Base-by-base conservation (phyloP, 2,797 vertebrate genomes). In the Chaetophractus vellerosus region DNA sequence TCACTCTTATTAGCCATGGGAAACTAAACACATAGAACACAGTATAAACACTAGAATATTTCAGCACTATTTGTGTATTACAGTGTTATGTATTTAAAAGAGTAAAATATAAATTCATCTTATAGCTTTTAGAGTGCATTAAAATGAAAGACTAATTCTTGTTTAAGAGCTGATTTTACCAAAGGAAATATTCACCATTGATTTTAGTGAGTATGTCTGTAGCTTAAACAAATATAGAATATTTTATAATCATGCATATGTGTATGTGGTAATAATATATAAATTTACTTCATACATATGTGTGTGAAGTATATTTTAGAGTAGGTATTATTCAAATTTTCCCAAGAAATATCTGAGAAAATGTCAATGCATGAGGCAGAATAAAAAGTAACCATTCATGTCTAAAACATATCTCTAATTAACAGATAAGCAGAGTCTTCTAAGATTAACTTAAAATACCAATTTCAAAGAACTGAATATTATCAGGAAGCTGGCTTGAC, bases 101-200 rank as follows among this genome's bases (percentile, higher is more conserved):
- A 74, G 31, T 69, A 81, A 63, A n/a, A 68, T 78, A 64, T 21
- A 78, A n/a, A 28, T 66, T 93, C 50, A 92, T 82, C 33, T 74
- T 33, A 71, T 6, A 55, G 18, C 45, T 85, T 59, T n/a, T 31
- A 94, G 5, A 86, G 33, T 71, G 5, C 41, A 78, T 82, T 83
- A 82, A 72, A 55, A 55, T 48, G 2, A 28, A 85, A 93, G 38
- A 38, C 3, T 45, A 83, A 71, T 84, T 88, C 36, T 91, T 93
- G 4, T 84, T 59, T 66, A 90, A 79, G 38, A 96, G 31, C 14
- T 75, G 31, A 79, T 52, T 79, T 86, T 86, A 93, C 24, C 91
- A 84, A 93, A 75, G 38, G 69, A 86, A 93, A 75, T 55, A 74
- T 24, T n/a, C 15, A 85, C 45, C 50, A 71, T 23, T 61, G 31